Conservation (phyloP, 2,113 vertebrate species). For the Entomyzon cyanotis region DNA sequence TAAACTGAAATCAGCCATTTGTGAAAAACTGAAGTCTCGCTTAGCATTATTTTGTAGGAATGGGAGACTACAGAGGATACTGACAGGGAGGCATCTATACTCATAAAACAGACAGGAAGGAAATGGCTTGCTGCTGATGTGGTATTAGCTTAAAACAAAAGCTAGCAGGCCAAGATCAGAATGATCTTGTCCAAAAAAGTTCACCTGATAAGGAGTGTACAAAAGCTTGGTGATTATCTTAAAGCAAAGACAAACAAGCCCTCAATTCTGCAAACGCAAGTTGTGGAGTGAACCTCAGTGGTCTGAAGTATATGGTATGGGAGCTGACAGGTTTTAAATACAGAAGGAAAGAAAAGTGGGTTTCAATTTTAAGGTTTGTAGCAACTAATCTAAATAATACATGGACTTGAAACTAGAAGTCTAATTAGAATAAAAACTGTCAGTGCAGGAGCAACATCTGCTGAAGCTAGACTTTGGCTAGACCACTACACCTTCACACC, state of each 20-base stretch:
- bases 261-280: neutral
- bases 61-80: neutral
- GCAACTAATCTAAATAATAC: neutral
- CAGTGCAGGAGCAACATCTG: neutral
- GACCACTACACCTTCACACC: neutral
- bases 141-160: neutral
- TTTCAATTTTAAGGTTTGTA: neutral
- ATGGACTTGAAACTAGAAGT: neutral
- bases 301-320: neutral
- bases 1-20: neutral
- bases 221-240: neutral
- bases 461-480: neutral
- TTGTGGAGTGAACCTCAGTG: neutral
- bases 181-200: neutral
- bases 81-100: neutral
- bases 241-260: neutral
- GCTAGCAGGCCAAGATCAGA: neutral
- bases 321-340: neutral
- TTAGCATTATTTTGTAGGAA: neutral
- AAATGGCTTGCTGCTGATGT: neutral
- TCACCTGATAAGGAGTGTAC: neutral
- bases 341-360: neutral
- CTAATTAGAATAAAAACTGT: neutral
- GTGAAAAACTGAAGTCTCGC: neutral
- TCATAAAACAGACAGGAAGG: neutral